These are phyloP conservation scores for Microcebus griseorufus DNA, from an alignment of 2,113 vertebrate genomes.

Conservation along the genomic window DNA sequence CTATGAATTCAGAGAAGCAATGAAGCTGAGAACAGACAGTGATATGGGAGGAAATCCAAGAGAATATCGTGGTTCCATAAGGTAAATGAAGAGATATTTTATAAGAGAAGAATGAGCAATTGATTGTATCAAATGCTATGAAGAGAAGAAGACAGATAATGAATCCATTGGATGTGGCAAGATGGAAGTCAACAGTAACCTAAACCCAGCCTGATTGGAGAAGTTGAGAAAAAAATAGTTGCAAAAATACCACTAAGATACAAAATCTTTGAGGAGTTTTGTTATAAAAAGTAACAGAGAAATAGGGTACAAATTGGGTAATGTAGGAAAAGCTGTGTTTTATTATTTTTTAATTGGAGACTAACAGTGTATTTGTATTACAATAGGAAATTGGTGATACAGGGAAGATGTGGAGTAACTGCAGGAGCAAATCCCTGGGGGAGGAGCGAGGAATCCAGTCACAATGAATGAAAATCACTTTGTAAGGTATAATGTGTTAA, in stretches of 20 bases:
- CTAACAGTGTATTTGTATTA: background rate
- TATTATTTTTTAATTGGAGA: background rate
- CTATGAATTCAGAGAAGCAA: background rate
- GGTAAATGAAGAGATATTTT: background rate
- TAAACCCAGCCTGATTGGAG: background rate
- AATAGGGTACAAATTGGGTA: background rate
- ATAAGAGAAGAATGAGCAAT: background rate
- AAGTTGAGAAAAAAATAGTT: background rate
- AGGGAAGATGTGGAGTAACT: background rate
- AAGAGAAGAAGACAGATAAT: background rate
- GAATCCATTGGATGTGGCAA: background rate
- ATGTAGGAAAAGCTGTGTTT: background rate
- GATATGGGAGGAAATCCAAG: background rate
- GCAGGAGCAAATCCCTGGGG: background rate
- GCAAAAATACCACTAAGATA: background rate
- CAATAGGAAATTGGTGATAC: background rate
- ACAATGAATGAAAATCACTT: background rate
- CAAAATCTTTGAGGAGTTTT: background rate
- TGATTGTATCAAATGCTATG: background rate
- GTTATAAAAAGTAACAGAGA: background rate
- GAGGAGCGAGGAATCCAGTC: background rate
- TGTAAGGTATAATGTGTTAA: background rate
- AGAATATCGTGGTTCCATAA: background rate
- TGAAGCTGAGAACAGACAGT: background rate
- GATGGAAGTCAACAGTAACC: background rate